phyloP scores from a whole-genome alignment of 2,797 vertebrate genomes.

The Spea hammondii region DNA sequence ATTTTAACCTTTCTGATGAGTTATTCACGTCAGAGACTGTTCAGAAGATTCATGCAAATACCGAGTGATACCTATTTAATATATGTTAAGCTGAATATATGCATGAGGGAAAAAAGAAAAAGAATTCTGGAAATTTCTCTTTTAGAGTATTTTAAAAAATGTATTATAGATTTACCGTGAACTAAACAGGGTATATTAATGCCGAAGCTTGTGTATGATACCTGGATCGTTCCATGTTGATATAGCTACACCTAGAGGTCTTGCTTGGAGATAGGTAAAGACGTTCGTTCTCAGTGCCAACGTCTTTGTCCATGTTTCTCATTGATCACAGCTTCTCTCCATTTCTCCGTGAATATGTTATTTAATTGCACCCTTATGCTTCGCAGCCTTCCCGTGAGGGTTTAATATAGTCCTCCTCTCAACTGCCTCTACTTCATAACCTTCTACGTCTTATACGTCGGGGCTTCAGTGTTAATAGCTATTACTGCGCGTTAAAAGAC shows the following conservation, averaged over 20 bases:
- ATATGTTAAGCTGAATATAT: conserved; percentile 16
- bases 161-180: background rate
- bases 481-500: too few relatives aligned
- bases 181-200: background rate
- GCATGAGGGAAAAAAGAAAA: background rate
- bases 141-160: background rate
- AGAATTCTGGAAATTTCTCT: background rate
- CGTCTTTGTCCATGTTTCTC: too few relatives aligned
- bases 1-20: conserved; percentile 17
- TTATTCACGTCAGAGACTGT: conserved; percentile 19
- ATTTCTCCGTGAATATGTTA: too few relatives aligned
- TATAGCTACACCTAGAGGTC: background rate
- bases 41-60: conserved; percentile 8
- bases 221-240: background rate
- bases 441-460: too few relatives aligned
- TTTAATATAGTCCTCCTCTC: too few relatives aligned
- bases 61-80: conserved; percentile 4
- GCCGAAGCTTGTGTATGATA: background rate
- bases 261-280: background rate
- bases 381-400: too few relatives aligned
- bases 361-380: too few relatives aligned
- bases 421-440: too few relatives aligned
- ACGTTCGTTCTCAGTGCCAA: too few relatives aligned
- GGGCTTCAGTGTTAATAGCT: too few relatives aligned
- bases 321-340: too few relatives aligned